Evolutionary conservation across 2,888 invertebrate species (phyloP), one percentile per base, ranked within the genome.

Genomic region (Lycaena phlaeas): DNA sequence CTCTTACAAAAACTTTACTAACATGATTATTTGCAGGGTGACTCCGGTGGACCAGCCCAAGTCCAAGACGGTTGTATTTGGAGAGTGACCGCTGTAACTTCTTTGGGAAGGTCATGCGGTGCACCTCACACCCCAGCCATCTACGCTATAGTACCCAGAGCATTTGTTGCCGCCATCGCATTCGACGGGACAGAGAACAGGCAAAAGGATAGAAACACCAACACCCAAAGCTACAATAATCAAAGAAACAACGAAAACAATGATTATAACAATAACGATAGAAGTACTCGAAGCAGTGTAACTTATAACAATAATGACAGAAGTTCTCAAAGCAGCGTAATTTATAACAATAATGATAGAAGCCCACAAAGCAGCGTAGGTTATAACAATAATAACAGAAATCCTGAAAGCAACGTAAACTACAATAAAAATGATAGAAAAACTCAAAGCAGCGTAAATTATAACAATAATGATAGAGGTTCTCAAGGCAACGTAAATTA

Each of bases 21-120:
- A n/a, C n/a, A n/a, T n/a, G n/a, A n/a, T n/a, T n/a, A n/a, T 12
- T 40, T 40, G n/a, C 63, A 84, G 84, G 84, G 84, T 36, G 84
- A 84, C 40, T 81, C 81, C 0, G 84, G 82, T 0, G 82, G 84
- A 0, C 82, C 82, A 2, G 77, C 73, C 0, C 79, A 81, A 46
- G 48, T 77, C 1, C 72, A 69, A 54, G 78, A 78, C 40, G 79
- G 74, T 37, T 82, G 84, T 41, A 31, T 56, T 0, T 82, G 82
- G 82, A 61, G 81, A 0, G 60, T 82, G 0, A 70, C 81, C 0
- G 82, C 68, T 0, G 70, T 84, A 5, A 84, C 84, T 0, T 84
- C 84, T 1, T 50, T 70, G 0, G 84, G 84, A 0, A 51, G 79
- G 1, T 65, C 78, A 0, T 82, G 84, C 29, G 84, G 74, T 0